Evolutionary conservation across 2,888 invertebrate species (phyloP).

Genomic region (Amorpha juglandis): DNA sequence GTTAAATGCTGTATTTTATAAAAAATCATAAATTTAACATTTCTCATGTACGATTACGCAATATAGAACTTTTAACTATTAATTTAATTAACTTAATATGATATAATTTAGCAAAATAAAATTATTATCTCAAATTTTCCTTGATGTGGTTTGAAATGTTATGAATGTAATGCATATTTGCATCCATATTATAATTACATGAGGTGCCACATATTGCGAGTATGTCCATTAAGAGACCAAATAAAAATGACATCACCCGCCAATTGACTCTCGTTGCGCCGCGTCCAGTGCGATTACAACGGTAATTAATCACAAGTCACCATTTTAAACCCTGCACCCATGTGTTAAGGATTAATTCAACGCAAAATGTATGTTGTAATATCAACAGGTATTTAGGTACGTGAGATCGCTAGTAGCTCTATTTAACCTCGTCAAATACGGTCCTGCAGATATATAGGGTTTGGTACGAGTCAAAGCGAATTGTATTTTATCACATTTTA

Average conservation of each 20-base stretch:
- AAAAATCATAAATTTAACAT: too few species aligned
- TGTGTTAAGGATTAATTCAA: slow-evolving; percentile 10
- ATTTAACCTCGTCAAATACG: slow-evolving; percentile 49
- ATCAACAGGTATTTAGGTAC: slow-evolving; percentile 37
- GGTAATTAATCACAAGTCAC: slow-evolving; percentile 6
- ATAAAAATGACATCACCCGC: slow-evolving; percentile 45
- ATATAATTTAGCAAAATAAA: too few species aligned
- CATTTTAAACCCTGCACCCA: slow-evolving; percentile 33
- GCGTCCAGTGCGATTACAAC: slow-evolving; percentile 13
- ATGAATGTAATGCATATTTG: too few species aligned
- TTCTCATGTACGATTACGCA: too few species aligned
- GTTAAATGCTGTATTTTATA: too few species aligned
- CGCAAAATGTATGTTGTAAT: slow-evolving; percentile 20
- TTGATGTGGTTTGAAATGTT: too few species aligned
- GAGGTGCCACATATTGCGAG: slow-evolving; percentile 19
- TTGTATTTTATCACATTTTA: neutral
- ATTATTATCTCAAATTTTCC: too few species aligned
- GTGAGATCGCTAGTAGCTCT: slow-evolving; percentile 44
- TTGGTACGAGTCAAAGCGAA: slow-evolving; percentile 13
- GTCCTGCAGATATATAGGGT: slow-evolving; percentile 26
- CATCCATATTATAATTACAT: neutral
- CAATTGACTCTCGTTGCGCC: slow-evolving; percentile 54
- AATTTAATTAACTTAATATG: too few species aligned
- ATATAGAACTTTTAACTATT: too few species aligned
- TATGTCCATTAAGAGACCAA: slow-evolving; percentile 1